Base-by-base conservation (phyloP, 1,140 invertebrate genomes). In the Drosophila ananassae region DNA sequence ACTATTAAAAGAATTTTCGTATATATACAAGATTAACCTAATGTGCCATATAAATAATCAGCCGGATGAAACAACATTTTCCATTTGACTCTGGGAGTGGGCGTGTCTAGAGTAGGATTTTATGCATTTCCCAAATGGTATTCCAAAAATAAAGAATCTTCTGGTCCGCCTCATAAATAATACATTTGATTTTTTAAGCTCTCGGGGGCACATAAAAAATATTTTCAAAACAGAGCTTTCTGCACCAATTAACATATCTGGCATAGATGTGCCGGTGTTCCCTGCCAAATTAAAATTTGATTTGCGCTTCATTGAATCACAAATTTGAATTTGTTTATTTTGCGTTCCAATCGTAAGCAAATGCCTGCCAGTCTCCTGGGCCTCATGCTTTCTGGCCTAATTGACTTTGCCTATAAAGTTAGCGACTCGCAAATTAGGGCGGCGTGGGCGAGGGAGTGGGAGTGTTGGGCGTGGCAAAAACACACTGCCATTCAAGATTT, bases 31-130 rank as follows among this genome's bases (percentile, higher is more conserved):
- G 71, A 73, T 69, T 69, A 69, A 73, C 69, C 62, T 77, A 85
- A 87, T 87, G 74, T 32, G 69, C 44, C 66, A 68, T 63, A 82
- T 87, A 87, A 87, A 87, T 87, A 79, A 82, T 82, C 83, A 64
- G 50, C 39, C 28, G 24, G 17, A 46, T 37, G 30, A 53, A 76
- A 60, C 24, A 25, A 56, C 52, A 74, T 77, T 73, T 80, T 44
- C 56, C 64, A 50, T 58, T 58, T 60, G 52, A n/a, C 24, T 12
- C 34, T 6, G 32, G 22, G 61, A 52, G 73, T 83, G 80, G 80
- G 80, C 62, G 80, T 83, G 54, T 72, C 57, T 52, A 22, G 39
- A 47, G 61, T 44, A 78, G 68, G 71, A 66, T 82, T 85, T 76
- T 82, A 81, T 87, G 64, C 59, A 69, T 83, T 79, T 78, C 48